These are phyloP conservation scores for Taxidea taxus DNA, from an alignment of 2,113 vertebrate species.

Conservation along the genomic window DNA sequence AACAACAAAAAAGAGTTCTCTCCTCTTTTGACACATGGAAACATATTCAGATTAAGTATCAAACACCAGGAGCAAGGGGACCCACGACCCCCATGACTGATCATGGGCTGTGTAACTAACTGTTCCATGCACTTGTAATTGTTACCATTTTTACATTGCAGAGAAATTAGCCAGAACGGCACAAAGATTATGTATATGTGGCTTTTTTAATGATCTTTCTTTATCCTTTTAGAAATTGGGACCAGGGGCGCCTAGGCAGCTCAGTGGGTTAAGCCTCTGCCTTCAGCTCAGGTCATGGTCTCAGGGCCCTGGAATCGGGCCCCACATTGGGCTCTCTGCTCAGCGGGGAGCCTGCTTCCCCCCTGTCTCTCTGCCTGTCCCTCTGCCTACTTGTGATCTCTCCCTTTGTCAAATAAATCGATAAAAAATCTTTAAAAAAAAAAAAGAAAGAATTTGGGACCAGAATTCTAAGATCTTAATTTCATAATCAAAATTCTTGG, in stretches of 20 bases:
- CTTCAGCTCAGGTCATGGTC: too few species aligned
- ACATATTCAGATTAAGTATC: background rate
- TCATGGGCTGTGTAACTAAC: background rate
- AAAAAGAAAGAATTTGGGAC: background rate
- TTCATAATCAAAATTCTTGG: background rate
- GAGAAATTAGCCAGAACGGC: background rate
- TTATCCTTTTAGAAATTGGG: constrained; percentile 1
- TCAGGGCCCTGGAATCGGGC: too few species aligned
- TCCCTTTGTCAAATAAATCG: too few species aligned
- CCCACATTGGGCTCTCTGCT: too few species aligned
- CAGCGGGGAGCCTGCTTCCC: too few species aligned
- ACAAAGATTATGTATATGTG: background rate
- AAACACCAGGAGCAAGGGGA: background rate
- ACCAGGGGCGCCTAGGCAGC: background rate
- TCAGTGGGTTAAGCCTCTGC: too few species aligned
- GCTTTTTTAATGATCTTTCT: constrained; percentile 13
- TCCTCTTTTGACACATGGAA: background rate
- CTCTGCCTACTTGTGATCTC: too few species aligned
- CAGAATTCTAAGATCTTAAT: constrained; percentile 2
- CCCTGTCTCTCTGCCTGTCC: too few species aligned
- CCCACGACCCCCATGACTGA: background rate
- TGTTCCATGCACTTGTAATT: background rate
- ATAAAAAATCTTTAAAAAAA: too few species aligned
- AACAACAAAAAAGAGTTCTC: too few species aligned
- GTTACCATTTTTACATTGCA: background rate